Evolutionary conservation across 2,888 invertebrate genomes (phyloP), one percentile per base, ranked within the genome.

Genomic region (Gnatocerus cornutus): DNA sequence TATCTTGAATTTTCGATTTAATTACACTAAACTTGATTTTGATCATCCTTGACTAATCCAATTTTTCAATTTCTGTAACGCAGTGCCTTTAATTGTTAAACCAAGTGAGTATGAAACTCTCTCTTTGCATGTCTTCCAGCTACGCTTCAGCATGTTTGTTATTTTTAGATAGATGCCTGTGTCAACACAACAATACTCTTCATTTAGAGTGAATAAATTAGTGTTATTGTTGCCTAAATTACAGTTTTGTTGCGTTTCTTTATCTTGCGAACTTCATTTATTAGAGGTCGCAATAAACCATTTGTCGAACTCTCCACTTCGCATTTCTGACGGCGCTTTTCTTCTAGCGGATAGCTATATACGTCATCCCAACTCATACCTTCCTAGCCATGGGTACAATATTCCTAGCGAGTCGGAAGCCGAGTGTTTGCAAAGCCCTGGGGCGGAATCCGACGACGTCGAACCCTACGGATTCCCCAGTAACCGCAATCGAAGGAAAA

Each of bases 331-430:
- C 1, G 1, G 4, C 21, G 1, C 4, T 4, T n/a, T 33, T 33
- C 71, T 71, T 74, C 73, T 72, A 84, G 83, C 83, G 69, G 90
- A 92, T 79, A 90, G 91, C 81, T 94, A 94, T 85, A 88, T 93
- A 80, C 89, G 93, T 78, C 94, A 95, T 87, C 94, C 93, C 68
- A 93, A 95, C 85, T 90, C 92, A 77, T 95, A 95, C 87, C 88
- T 95, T 80, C 93, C 93, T 62, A 86, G 88, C 71, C 85, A 85
- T 76, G 83, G 82, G 59, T 90, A 91, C 83, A 91, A 90, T 81
- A 90, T 90, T 78, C 90, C 89, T 79, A 90, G 90, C 79, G 90
- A 90, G 82, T 88, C 88, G 68, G 90, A 90, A 80, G 88, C 87
- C 72, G 90, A 90, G 65, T 82, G 82, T 74, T 77, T 85, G 70